A percentile compares a stretch with the other conserved stretches of the same genome.
phyloP scores from a whole-genome alignment of 2,797 vertebrate species.

The Etheostoma perlongum region DNA sequence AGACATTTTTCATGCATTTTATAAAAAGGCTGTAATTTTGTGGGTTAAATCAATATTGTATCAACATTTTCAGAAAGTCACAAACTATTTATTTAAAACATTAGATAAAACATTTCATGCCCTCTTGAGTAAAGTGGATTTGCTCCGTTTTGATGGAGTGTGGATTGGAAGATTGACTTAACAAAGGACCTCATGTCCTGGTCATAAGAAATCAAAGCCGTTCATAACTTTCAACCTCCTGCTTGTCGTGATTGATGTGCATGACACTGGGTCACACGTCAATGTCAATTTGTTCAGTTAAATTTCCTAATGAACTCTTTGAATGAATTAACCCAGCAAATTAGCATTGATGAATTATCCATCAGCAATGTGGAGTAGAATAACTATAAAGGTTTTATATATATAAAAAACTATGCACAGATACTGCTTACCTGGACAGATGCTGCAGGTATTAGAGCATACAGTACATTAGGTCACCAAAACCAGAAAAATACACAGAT shows the following conservation, averaged over 20 bases:
- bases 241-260: slow-evolving; percentile 55
- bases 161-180: slow-evolving; percentile 37
- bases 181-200: slow-evolving; percentile 53
- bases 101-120: slow-evolving; percentile 7
- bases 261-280: slow-evolving; percentile 56
- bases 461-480: slow-evolving; percentile 13
- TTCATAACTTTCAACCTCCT: slow-evolving; percentile 48
- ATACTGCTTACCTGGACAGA: slow-evolving; percentile 10
- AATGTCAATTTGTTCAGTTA: slow-evolving; percentile 63
- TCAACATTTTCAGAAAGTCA: too few relatives aligned
- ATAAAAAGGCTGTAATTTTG: not conserved
- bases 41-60: not conserved
- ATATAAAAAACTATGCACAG: slow-evolving; percentile 11
- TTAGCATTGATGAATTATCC: slow-evolving; percentile 64
- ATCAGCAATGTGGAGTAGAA: slow-evolving; percentile 36
- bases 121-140: slow-evolving; percentile 18
- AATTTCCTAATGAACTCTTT: slow-evolving; percentile 61
- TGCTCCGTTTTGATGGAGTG: slow-evolving; percentile 24
- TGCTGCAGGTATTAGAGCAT: slow-evolving; percentile 15
- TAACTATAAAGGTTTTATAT: slow-evolving; percentile 18
- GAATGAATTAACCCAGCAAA: slow-evolving; percentile 66
- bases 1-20: not conserved
- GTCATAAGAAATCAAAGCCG: slow-evolving; percentile 65
- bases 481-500: slow-evolving; percentile 40
- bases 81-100: slow-evolving; percentile 8